Evolutionary conservation across 2,888 invertebrate species (phyloP).

Genomic region (Stenichneumon culpator): DNA sequence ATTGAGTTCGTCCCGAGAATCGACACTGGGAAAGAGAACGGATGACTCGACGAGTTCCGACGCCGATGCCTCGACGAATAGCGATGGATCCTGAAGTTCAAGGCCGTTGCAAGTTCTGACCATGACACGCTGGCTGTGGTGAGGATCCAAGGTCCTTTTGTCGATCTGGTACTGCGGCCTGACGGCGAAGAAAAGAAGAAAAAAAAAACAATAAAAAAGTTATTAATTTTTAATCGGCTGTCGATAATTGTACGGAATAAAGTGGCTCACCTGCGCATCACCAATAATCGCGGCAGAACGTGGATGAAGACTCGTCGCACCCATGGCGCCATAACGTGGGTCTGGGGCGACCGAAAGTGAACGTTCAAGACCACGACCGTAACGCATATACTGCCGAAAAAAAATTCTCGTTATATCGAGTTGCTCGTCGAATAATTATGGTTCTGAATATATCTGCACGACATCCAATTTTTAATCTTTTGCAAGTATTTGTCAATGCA

Average conservation of each 20-base stretch:
- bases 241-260: background rate
- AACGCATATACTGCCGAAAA: constrained; percentile 92
- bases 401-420: background rate
- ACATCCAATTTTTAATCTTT: too few relatives aligned
- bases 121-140: constrained; percentile 88
- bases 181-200: constrained; percentile 12
- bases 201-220: background rate
- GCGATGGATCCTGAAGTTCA: constrained; percentile 88
- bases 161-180: constrained; percentile 87
- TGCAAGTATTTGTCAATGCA: too few relatives aligned
- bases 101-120: constrained; percentile 92
- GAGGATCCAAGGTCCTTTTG: constrained; percentile 80
- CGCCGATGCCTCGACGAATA: constrained; percentile 84
- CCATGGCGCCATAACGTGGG: constrained; percentile 99
- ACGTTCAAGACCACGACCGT: constrained; percentile 98
- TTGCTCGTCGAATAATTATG: background rate
- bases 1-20: constrained; percentile 87
- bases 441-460: too few relatives aligned
- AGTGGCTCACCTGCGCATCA: constrained; percentile 91
- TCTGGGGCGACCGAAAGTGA: constrained; percentile 99
- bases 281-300: constrained; percentile 96
- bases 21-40: constrained; percentile 87
- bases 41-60: constrained; percentile 84
- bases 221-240: constrained; percentile 2
- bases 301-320: constrained; percentile 98